Conservation (phyloP, 2,797 vertebrate species). For the Semotilus atromaculatus region DNA sequence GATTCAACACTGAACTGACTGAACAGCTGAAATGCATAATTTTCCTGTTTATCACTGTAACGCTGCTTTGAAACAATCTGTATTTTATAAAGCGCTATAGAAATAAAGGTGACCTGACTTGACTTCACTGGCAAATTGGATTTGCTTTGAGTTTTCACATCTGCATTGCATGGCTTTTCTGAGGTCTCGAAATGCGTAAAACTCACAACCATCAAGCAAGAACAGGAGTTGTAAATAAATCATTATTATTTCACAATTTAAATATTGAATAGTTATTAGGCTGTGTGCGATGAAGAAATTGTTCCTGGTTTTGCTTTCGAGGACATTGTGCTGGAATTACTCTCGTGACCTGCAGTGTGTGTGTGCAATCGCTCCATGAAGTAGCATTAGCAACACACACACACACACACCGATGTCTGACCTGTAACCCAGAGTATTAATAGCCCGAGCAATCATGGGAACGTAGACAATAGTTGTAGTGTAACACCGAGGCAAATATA, state of each 20-base stretch:
- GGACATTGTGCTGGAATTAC: not conserved
- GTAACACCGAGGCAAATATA: constrained; percentile 81
- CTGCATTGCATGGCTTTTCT: not conserved
- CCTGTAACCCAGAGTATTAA: constrained; percentile 80
- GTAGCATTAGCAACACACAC: constrained; percentile 66
- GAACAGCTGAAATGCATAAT: too few species aligned
- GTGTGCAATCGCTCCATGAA: constrained; percentile 62
- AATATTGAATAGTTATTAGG: not conserved
- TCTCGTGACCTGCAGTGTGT: constrained; percentile 55
- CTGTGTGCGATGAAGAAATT: not conserved
- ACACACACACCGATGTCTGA: constrained; percentile 66
- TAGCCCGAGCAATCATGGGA: constrained; percentile 82
- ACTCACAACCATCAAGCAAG: not conserved
- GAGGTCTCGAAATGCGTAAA: too few species aligned
- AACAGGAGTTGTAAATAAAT: not conserved
- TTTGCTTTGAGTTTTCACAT: not conserved
- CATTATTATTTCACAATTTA: not conserved
- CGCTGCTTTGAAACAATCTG: not conserved
- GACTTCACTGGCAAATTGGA: not conserved
- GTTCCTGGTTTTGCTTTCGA: not conserved
- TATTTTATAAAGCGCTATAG: not conserved
- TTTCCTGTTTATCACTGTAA: not conserved
- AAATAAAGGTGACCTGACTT: not conserved
- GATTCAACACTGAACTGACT: not conserved
- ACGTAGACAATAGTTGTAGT: constrained; percentile 82